Evolutionary conservation across 2,888 invertebrate genomes (phyloP).

Genomic region (Uloborus plumipes): DNA sequence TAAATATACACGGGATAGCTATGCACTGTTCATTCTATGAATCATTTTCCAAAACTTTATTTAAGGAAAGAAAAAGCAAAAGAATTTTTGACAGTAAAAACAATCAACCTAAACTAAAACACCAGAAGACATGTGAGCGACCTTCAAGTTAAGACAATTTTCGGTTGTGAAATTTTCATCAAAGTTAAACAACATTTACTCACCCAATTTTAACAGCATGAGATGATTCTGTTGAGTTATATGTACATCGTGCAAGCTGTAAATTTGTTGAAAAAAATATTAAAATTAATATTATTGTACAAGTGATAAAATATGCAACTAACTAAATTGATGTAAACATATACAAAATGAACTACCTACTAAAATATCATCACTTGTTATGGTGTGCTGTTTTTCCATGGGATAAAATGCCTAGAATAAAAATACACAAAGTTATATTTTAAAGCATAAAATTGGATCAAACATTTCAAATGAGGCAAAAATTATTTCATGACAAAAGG

Average conservation of each 20-base stretch:
- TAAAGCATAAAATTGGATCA: background rate
- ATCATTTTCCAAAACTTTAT: too few species aligned
- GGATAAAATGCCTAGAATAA: conserved; percentile 74
- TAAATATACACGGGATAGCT: too few species aligned
- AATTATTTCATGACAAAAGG: too few species aligned
- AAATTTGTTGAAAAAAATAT: too few species aligned
- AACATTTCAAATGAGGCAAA: too few species aligned
- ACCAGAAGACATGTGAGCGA: too few species aligned
- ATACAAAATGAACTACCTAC: conserved; percentile 66
- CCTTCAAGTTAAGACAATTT: too few species aligned
- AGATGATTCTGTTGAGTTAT: conserved; percentile 72
- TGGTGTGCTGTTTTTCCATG: conserved; percentile 70
- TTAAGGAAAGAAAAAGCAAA: too few species aligned
- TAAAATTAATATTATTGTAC: background rate
- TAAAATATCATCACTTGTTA: conserved; percentile 73
- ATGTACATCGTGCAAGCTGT: conserved; percentile 75
- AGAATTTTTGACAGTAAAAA: too few species aligned
- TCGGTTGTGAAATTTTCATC: too few species aligned
- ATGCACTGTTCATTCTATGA: too few species aligned
- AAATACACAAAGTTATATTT: background rate
- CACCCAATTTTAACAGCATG: conserved; percentile 73
- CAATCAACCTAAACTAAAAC: too few species aligned
- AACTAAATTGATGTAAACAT: background rate
- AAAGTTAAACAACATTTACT: conserved; percentile 44
- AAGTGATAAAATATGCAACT: background rate